Conservation (phyloP, 2,888 invertebrate genomes). For the Neoaliturus tenellus region DNA sequence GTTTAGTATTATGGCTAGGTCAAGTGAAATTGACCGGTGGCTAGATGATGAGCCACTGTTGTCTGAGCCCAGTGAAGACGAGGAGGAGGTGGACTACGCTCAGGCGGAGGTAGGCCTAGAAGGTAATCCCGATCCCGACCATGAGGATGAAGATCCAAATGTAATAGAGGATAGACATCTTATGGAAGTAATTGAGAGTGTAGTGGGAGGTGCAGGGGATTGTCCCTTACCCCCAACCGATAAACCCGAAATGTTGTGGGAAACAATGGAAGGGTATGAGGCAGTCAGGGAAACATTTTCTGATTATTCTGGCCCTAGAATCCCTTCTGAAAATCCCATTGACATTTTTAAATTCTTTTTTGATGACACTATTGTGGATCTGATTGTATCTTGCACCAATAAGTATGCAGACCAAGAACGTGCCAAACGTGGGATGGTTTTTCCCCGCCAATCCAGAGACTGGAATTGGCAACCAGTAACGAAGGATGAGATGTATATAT, state of each 20-base stretch:
- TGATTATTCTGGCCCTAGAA: background rate
- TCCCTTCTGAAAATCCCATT: background rate
- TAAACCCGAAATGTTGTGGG: background rate
- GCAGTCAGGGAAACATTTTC: background rate
- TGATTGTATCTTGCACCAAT: background rate
- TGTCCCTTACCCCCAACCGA: background rate
- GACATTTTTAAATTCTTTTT: background rate
- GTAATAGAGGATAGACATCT: background rate
- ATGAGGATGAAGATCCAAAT: background rate
- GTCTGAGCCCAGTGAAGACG: background rate
- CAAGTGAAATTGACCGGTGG: background rate
- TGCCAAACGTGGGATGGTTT: background rate
- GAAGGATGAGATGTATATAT: background rate
- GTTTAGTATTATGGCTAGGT: background rate
- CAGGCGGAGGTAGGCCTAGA: background rate
- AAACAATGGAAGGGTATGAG: slow-evolving; percentile 14
- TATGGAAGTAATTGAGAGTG: background rate
- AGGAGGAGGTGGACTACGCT: background rate
- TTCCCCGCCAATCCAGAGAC: background rate
- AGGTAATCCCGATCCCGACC: background rate
- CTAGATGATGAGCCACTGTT: background rate
- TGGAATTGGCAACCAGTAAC: slow-evolving; percentile 3
- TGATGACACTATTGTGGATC: background rate
- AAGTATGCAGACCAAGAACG: slow-evolving; percentile 8
- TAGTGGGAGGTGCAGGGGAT: background rate